A percentile compares a stretch with the other conserved stretches of the same genome.
Evolutionary conservation across 1,140 invertebrate species (phyloP).

Genomic region (Aphelenchoides fujianensis): DNA sequence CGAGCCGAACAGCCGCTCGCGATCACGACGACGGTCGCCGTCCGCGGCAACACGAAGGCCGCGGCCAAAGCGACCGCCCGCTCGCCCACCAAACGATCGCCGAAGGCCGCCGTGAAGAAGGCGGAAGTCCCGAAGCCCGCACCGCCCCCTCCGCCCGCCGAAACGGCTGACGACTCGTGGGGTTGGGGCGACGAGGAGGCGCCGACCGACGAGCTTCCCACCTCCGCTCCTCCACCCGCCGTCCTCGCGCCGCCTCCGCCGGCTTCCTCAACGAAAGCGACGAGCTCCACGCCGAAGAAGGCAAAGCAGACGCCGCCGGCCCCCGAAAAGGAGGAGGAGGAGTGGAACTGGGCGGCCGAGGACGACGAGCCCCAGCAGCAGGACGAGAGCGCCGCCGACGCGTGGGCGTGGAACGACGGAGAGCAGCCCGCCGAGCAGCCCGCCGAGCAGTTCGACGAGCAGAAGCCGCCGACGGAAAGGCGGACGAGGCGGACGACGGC

Average conservation of each 20-base stretch:
- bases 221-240: not conserved
- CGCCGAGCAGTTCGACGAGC: too few species aligned
- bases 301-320: not conserved
- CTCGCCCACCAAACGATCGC: not conserved
- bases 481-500: not conserved
- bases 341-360: too few species aligned
- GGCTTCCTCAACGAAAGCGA: not conserved
- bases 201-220: too few species aligned
- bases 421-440: too few species aligned
- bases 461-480: not conserved
- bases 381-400: not conserved
- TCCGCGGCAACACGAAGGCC: not conserved
- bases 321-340: too few species aligned
- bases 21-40: not conserved
- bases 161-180: conserved; percentile 14
- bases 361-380: too few species aligned
- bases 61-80: not conserved
- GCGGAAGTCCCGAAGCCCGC: not conserved
- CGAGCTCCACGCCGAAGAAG: not conserved
- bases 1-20: not conserved
- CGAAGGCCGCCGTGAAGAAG: not conserved
- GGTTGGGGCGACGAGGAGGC: conserved; percentile 13
- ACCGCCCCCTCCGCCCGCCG: not conserved
- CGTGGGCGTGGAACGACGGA: not conserved
- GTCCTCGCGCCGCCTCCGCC: not conserved